Percentiles rank a stretch among this genome's conserved stretches.
Conservation (phyloP, 2,113 vertebrate species). For the Stigmatopora nigra region DNA sequence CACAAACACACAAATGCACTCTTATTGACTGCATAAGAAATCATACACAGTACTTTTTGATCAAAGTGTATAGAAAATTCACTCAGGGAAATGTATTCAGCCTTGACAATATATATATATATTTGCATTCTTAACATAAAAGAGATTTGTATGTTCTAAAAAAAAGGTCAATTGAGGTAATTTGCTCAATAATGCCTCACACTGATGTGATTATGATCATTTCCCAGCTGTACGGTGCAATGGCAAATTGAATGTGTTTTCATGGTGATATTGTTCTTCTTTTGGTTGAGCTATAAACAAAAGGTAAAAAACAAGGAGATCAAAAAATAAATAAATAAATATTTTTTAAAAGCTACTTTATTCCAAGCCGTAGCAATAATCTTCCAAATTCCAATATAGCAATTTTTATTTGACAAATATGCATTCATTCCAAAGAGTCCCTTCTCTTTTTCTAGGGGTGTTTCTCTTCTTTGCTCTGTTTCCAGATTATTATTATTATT, state of each 20-base stretch:
- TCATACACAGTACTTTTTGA: slow-evolving; percentile 26
- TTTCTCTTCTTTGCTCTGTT: background rate
- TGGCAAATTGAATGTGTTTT: slow-evolving; percentile 30
- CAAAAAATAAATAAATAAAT: background rate
- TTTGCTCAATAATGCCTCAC: slow-evolving; percentile 37
- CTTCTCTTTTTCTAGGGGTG: background rate
- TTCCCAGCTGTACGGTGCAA: slow-evolving; percentile 40
- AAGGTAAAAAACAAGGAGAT: background rate
- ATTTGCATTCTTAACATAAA: slow-evolving; percentile 2
- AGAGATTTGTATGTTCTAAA: slow-evolving; percentile 27
- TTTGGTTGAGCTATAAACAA: slow-evolving; percentile 3
- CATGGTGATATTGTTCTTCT: slow-evolving; percentile 15
- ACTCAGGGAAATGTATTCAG: background rate
- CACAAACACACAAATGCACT: slow-evolving; percentile 47
- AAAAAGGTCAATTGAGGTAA: slow-evolving; percentile 37
- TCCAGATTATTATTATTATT: background rate
- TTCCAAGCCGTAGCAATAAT: background rate
- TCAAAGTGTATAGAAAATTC: background rate
- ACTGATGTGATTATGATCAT: slow-evolving; percentile 40
- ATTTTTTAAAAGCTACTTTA: background rate
- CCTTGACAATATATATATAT: background rate
- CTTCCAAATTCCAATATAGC: too few relatives aligned
- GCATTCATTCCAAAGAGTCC: background rate
- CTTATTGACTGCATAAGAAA: slow-evolving; percentile 48
- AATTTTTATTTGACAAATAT: too few relatives aligned